Conservation (phyloP, 1,140 invertebrate genomes). For the Drosophila pachea region DNA sequence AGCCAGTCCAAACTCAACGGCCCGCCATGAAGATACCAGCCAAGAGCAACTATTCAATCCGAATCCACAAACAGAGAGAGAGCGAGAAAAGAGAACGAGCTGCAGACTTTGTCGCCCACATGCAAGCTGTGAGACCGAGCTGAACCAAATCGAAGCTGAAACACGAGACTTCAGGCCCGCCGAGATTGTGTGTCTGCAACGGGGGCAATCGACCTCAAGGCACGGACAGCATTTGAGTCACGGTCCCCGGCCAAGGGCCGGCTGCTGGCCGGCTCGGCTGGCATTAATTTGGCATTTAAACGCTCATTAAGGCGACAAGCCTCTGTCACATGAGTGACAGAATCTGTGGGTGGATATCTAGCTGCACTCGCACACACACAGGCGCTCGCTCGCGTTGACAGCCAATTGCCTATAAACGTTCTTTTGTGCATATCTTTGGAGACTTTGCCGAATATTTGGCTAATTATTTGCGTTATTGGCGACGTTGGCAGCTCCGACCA, state of each 20-base stretch:
- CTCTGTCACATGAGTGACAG: conserved; percentile 53
- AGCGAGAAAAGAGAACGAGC: not conserved
- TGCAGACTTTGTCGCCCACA: conserved; percentile 52
- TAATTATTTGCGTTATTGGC: conserved; percentile 16
- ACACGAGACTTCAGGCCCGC: conserved; percentile 6
- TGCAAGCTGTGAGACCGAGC: not conserved
- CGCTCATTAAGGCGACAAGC: conserved; percentile 63
- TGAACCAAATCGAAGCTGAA: conserved; percentile 6
- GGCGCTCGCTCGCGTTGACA: conserved; percentile 6
- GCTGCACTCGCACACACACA: conserved; percentile 2
- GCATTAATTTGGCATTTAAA: conserved; percentile 67
- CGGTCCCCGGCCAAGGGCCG: conserved; percentile 35
- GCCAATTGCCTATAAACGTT: conserved; percentile 15
- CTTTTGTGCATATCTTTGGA: not conserved
- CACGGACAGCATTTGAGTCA: conserved; percentile 31
- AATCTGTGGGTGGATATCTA: conserved; percentile 53
- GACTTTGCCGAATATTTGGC: not conserved
- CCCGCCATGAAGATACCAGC: conserved; percentile 8
- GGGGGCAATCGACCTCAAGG: conserved; percentile 9
- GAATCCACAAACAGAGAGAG: not conserved
- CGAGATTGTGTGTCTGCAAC: not conserved
- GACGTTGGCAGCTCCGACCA: not conserved
- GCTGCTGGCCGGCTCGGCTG: conserved; percentile 21
- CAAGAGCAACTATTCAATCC: too few species aligned
- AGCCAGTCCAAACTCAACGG: not conserved